Evolutionary conservation across 1,140 invertebrate genomes (phyloP), one percentile per base, ranked within the genome.

Genomic region (Drosophila albomicans): DNA sequence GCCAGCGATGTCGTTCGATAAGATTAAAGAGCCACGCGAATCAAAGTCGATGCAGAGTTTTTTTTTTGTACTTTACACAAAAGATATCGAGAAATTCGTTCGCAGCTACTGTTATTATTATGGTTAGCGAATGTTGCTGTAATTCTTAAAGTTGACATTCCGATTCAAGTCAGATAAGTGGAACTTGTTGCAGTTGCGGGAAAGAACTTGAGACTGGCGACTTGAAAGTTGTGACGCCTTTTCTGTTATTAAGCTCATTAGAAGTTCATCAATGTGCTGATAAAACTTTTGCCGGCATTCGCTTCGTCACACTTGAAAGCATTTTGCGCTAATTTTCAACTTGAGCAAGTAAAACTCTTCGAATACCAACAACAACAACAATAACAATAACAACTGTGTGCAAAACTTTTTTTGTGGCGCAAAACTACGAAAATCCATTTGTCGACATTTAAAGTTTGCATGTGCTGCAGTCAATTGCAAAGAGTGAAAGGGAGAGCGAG

Each of bases 351-450:
- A 28, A 52, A 71, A 48, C 51, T 54, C 77, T 70, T 78, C 56
- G 76, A 64, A 35, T 20, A 45, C 51, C 67, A 67, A 68, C 30
- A 57, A 51, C 32, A 68, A 43, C 48, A 67, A 58, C 38, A 25
- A 5, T 48, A 64, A 51, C 32, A 68, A 43, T 43, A 67, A 63
- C 38, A 25, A 25, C 20, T 25, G 20, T 72, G 64, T 79, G 48
- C 35, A 48, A 81, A 88, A 89, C 20, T 72, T 67, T 65, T 57
- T 45, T 54, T 72, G 70, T 49, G 66, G 68, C 59, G 28, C 61
- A 63, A 57, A 81, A 84, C 81, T 79, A 79, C 79, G 62, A 82
- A 87, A 87, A 87, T 87, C 70, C 79, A 87, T 87, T 87, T 87
- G 84, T 75, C 71, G 66, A 64, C 72, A 75, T 80, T 88, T 79